Evolutionary conservation across 2,888 invertebrate genomes (phyloP).

Genomic region (Ditula angustiorana): DNA sequence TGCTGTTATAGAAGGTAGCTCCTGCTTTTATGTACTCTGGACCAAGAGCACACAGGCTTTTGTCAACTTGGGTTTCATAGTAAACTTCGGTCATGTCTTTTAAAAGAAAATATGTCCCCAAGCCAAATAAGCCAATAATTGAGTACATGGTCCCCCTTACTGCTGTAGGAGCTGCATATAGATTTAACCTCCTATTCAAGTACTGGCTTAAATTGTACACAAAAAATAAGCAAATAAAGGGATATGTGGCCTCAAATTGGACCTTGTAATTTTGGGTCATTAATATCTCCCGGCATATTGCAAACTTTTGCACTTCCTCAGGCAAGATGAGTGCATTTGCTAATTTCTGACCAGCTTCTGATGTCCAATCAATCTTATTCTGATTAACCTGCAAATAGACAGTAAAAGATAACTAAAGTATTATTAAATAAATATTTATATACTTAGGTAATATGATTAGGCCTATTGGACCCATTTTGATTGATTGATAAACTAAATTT

Average conservation of each 20-base stretch:
- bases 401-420: no score
- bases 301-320: slow-evolving; percentile 92
- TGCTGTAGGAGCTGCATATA: slow-evolving; percentile 81
- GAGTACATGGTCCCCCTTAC: slow-evolving; percentile 81
- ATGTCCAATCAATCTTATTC: slow-evolving; percentile 87
- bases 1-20: slow-evolving; percentile 90
- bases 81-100: slow-evolving; percentile 87
- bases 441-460: no score
- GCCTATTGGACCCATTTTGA: no score
- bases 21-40: slow-evolving; percentile 89
- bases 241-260: slow-evolving; percentile 83
- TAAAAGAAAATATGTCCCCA: slow-evolving; percentile 86
- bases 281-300: slow-evolving; percentile 90
- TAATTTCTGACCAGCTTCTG: slow-evolving; percentile 86
- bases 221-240: slow-evolving; percentile 74
- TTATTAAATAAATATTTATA: no score
- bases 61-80: slow-evolving; percentile 88
- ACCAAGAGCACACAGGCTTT: slow-evolving; percentile 85
- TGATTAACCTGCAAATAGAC: slow-evolving; percentile 83
- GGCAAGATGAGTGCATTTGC: slow-evolving; percentile 89
- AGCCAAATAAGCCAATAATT: slow-evolving; percentile 83
- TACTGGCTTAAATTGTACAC: slow-evolving; percentile 81
- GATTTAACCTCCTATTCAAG: slow-evolving; percentile 83
- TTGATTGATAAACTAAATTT: no score
- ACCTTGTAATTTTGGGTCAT: slow-evolving; percentile 86